phyloP scores from a whole-genome alignment of 2,797 vertebrate species.

The Gallinago solitaria region DNA sequence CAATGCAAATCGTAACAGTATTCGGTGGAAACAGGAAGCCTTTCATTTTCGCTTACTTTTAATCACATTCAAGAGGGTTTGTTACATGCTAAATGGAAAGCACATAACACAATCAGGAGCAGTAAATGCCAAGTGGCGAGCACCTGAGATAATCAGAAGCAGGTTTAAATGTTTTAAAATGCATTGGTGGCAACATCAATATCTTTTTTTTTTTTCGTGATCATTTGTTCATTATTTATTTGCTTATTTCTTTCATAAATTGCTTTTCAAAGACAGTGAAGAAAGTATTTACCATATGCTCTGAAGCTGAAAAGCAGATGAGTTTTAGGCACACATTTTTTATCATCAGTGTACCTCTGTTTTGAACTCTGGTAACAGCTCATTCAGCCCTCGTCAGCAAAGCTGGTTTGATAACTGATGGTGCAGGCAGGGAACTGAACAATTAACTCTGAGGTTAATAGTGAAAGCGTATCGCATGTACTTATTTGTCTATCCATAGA shows the following conservation, averaged over 20 bases:
- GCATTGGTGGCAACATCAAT: background rate
- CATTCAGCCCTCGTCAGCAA: background rate
- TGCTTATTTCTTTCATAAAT: background rate
- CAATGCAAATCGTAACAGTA: background rate
- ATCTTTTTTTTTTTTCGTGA: background rate
- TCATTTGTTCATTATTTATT: background rate
- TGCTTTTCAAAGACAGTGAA: background rate
- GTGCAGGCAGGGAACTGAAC: background rate
- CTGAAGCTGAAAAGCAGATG: background rate
- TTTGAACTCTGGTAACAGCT: background rate
- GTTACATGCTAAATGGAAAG: background rate
- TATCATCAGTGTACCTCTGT: background rate
- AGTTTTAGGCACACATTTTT: background rate
- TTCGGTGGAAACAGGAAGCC: background rate
- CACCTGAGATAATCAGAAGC: background rate
- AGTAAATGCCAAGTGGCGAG: background rate
- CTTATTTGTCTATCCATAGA: background rate
- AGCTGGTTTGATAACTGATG: background rate
- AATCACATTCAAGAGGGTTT: background rate
- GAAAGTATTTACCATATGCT: background rate
- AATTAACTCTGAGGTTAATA: background rate
- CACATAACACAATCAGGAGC: background rate
- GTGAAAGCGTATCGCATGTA: background rate
- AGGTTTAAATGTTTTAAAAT: background rate
- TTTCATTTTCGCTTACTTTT: background rate